phyloP scores from a whole-genome alignment of 2,113 vertebrate genomes.

The Stigmatopora nigra region DNA sequence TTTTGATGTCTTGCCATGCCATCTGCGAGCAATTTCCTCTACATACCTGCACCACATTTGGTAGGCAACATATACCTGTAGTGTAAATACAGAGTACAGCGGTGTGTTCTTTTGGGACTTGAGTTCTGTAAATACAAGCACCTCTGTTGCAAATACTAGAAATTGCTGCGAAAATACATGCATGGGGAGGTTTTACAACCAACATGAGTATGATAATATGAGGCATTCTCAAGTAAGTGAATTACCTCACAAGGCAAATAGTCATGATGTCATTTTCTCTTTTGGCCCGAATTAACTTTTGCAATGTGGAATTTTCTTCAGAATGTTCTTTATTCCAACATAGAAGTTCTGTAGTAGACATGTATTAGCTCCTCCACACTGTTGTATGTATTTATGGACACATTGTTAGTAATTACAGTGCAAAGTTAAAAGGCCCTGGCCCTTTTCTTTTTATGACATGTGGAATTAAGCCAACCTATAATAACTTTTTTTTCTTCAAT shows the following conservation, averaged over 20 bases:
- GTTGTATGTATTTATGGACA: conserved; percentile 36
- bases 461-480: conserved; percentile 54
- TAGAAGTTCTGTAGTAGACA: conserved; percentile 18
- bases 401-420: conserved; percentile 59
- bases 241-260: not conserved
- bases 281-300: not conserved
- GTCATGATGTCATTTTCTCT: not conserved
- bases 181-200: not conserved
- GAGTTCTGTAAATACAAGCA: not conserved
- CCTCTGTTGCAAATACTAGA: too few species aligned
- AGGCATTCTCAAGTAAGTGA: not conserved
- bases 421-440: conserved; percentile 37
- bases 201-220: not conserved
- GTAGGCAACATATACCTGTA: not conserved
- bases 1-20: conserved; percentile 20
- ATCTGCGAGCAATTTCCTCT: conserved; percentile 21
- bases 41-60: conserved; percentile 14
- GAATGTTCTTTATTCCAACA: conserved; percentile 2
- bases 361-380: conserved; percentile 14
- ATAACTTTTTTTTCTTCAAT: conserved; percentile 55
- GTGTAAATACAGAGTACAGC: not conserved
- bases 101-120: not conserved
- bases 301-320: not conserved
- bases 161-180: too few species aligned
- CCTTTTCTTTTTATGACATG: conserved; percentile 45